Conservation (phyloP, 2,888 invertebrate genomes). For the Trichogramma evanescens region DNA sequence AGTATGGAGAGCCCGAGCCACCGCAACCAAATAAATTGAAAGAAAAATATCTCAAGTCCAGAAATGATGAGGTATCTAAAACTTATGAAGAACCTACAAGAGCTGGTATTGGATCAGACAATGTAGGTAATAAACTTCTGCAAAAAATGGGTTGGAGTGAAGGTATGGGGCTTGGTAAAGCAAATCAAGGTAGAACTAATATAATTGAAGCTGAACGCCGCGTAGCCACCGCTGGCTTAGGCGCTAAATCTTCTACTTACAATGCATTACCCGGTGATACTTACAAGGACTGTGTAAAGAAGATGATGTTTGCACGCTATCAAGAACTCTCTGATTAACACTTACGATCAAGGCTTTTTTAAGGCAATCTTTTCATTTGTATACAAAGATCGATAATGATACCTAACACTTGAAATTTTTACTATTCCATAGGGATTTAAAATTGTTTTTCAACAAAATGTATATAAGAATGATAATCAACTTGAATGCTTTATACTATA, state of each 20-base stretch:
- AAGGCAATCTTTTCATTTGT: no score
- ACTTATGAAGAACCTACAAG: constrained; percentile 54
- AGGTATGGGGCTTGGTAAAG: constrained; percentile 90
- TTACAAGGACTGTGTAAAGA: constrained; percentile 83
- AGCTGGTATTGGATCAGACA: constrained; percentile 73
- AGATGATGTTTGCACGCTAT: constrained; percentile 81
- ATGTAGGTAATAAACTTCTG: constrained; percentile 88
- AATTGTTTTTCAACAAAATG: neutral
- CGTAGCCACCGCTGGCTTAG: constrained; percentile 75
- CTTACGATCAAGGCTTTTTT: constrained; percentile 8
- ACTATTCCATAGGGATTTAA: neutral
- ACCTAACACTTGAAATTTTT: no score
- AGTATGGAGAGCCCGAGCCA: constrained; percentile 84
- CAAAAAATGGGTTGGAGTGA: constrained; percentile 99
- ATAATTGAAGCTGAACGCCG: constrained; percentile 69
- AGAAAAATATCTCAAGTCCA: constrained; percentile 62
- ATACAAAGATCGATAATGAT: no score
- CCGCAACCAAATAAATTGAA: constrained; percentile 67
- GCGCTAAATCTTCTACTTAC: constrained; percentile 72
- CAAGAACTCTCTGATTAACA: constrained; percentile 66
- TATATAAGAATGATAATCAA: neutral
- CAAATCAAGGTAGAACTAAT: constrained; percentile 85
- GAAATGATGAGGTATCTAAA: constrained; percentile 47
- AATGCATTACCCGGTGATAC: constrained; percentile 76
- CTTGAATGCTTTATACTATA: no score